Percentiles rank a stretch among this genome's conserved stretches.
phyloP scores from a whole-genome alignment of 2,888 invertebrate species.

The Cantharis rufa region DNA sequence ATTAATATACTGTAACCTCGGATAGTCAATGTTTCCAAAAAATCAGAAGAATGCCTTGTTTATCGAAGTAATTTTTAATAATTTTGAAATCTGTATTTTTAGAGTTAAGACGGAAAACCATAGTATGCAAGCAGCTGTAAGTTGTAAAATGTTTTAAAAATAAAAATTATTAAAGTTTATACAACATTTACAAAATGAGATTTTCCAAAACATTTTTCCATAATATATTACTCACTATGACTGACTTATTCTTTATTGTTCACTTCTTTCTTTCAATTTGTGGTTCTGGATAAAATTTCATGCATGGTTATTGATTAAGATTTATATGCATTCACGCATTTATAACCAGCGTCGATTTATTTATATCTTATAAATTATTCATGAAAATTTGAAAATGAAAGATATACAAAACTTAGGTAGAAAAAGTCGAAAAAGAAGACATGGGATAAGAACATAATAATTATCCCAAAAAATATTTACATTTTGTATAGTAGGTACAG shows the following conservation, averaged over 20 bases:
- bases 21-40: no score
- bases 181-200: not conserved
- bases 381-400: not conserved
- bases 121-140: not conserved
- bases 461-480: not conserved
- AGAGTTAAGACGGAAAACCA: not conserved
- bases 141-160: not conserved
- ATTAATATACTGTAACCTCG: no score
- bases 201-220: not conserved
- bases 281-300: not conserved
- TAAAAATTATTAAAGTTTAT: not conserved
- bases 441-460: not conserved
- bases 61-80: not conserved
- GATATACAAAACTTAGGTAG: not conserved
- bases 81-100: not conserved
- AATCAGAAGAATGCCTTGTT: no score
- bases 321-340: not conserved
- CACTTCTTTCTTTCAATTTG: not conserved
- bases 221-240: not conserved
- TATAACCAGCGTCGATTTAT: not conserved
- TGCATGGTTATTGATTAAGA: not conserved
- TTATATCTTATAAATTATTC: not conserved
- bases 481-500: not conserved
- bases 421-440: not conserved
- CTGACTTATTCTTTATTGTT: not conserved